Base-by-base conservation (phyloP, 2,888 invertebrate genomes). In the Entomobrya proxima region DNA sequence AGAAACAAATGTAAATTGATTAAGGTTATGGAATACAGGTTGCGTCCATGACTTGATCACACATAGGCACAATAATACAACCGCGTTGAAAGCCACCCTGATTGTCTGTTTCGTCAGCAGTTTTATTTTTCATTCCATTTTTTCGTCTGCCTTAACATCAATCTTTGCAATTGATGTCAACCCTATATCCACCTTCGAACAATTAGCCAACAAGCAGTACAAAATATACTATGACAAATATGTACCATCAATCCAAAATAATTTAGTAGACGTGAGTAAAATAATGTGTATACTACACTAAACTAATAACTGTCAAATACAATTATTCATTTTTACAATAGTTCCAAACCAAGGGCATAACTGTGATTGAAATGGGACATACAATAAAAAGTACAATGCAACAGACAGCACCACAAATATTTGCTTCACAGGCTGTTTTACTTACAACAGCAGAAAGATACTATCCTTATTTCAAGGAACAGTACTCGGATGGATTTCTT, bases 111-210 rank as follows among this genome's bases (percentile, higher is more conserved):
- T 37, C 15, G 24, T 76, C 9, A 27, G 21, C 15, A 64, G 77
- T n/a, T 9, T 77, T 1, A 58, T 52, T 5, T 18, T 77, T 1
- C 27, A 77, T 32, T 40, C 61, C 1, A 30, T 61, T 5, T 77
- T 47, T 27, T 61, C 64, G 2, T 77, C 77, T 9, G 47, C 61
- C 5, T 18, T 77, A 18, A 77, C 77, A 18, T 64, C 64, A 18
- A 77, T 77, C 13, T 44, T 77, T 18, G 64, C 77, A 2, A 47
- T 47, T 6, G 55, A 64, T 11, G 1, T n/a, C 5, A 24, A 32
- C 6, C 64, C 77, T n/a, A 64, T 77, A 11, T 47, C 61, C 7
- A 15, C 40, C 0, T 77, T 77, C 18, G 9, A 11, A 6, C 61
- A 77, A 27, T 30, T 77, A 30, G 13, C 44, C 6, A 13, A 35